Base-by-base conservation (phyloP, 2,888 invertebrate species). In the Nemoura dubitans region DNA sequence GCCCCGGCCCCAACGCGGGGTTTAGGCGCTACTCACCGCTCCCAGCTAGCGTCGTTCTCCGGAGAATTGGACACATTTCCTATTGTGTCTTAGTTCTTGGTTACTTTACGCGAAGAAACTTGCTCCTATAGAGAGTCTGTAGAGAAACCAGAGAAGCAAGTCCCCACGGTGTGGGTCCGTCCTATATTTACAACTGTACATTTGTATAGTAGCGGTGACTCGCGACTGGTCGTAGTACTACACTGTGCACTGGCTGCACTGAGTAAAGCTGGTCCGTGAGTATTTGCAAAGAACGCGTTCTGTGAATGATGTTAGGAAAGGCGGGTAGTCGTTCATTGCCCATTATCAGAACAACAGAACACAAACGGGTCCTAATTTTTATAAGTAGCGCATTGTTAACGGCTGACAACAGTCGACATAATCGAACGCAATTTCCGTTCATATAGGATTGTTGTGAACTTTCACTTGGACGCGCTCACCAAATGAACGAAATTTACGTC, bases 161-260 rank as follows among this genome's bases (percentile, higher is more conserved):
- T 59, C 59, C 59, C 59, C 59, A 21, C 14, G 59, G 59, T 59
- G 59, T 2, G 16, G 16, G 59, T 59, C 59, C 59, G 21, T 59
- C 59, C 59, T 59, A 59, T 59, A 59, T 59, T 59, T 59, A 59
- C 59, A 59, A 59, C 59, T 59, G 59, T 59, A 21, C n/a, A n/a
- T n/a, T 59, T 59, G 14, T 1, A 21, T 59, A 59, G 59, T 59
- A 14, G 59, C 14, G 16, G 59, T 59, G 59, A 21, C 21, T 1
- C 2, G 59, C 16, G 3, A 59, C 16, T 7, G 10, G 21, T 59
- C 1, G 59, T 59, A 1, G 59, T 59, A 14, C 2, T 59, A 7
- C 2, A 1, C 6, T 10, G 14, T 10, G 59, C 14, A 21, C 16
- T 59, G 10, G 59, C 21, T 6, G 36, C 10, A 6, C 5, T 36